Base-by-base conservation (phyloP, 2,888 invertebrate species). In the Venusia cambrica region DNA sequence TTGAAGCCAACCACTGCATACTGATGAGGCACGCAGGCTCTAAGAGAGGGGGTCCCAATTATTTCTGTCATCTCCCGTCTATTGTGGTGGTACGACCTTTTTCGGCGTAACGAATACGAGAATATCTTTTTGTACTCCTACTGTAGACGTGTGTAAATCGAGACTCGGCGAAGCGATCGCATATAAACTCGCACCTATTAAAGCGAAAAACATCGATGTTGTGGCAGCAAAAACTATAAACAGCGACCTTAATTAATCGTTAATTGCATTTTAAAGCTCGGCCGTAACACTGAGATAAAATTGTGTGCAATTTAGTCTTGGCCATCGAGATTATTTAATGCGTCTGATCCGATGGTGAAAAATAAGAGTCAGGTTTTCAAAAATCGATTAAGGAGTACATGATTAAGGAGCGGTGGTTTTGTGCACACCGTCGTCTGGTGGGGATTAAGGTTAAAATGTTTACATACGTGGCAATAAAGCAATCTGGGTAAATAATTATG, bases 351-450 rank as follows among this genome's bases (percentile, higher is more conserved):
- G 57, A 62, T 68, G 62, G 67, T 70, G 75, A 70, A 75, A 77
- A 79, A 76, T 73, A 75, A 74, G 64, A 64, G 62, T 50, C 55
- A 60, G 57, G 58, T 64, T 77, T 79, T 76, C 69, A 70, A 74
- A 83, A 79, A 79, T 80, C 80, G 79, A 81, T 81, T 80, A 80
- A 72, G 72, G 60, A 47, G 64, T 74, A 75, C 76, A 78, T 80
- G 78, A 81, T 80, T 76, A 74, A 81, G 71, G 67, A 65, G 57
- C 46, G 44, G 38, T 50, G 62, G 68, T 72, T 69, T 73, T 73
- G 68, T 67, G 50, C 49, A 51, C 53, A 48, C 38, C 43, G 54
- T 38, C 50, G 53, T 57, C 57, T 55, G 61, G 65, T 57, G 56
- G 48, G 49, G 61, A 59, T 62, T 60, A 54, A 64, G 62, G 63